Base-by-base conservation (phyloP, 2,113 vertebrate species). In the Antechinus stuartii region DNA sequence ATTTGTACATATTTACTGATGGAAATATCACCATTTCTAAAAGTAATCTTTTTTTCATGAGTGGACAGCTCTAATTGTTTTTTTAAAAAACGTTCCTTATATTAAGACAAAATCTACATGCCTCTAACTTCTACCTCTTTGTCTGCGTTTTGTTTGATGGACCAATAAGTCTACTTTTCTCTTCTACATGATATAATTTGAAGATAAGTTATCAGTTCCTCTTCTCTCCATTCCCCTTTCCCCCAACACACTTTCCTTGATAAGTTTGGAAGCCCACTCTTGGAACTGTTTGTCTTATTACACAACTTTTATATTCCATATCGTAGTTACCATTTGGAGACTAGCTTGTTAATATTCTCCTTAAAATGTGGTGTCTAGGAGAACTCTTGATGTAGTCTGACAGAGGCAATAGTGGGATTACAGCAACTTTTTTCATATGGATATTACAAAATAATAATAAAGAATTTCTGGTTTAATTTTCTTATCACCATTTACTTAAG, bases 21-120 rank as follows among this genome's bases (percentile, higher is more conserved):
- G 92, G 56, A 68, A 52, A 54, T 35, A 84, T 47, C 8, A 47
- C 9, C 76, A 46, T 26, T 90, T 92, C 25, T 55, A 30, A 35
- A 91, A 49, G 26, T 49, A 96, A 96, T 4, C 22, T 47, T 84
- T 91, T 96, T 68, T 94, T 90, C 30, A 49, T 55, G 76, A 14
- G 68, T 89, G 42, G 16, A 47, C 55, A 91, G 35, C 14, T n/a
- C 35, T 5, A 76, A n/a, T 76, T 76, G 35, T n/a, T 76, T 76
- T 76, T 76, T 27, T 2, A 25, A 27, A 25, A 61, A 35, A 76
- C 19, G 1, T 76, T 19, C n/a, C 89, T 56, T 93, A 52, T 56
- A 90, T 54, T 30, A 91, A 89, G 49, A 19, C 47, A 47, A 96
- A 94, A 76, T 90, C 42, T 94, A 30, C 47, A 54, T 91, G 61